phyloP scores from a whole-genome alignment of 2,888 invertebrate species.

The Keiferia lycopersicella region DNA sequence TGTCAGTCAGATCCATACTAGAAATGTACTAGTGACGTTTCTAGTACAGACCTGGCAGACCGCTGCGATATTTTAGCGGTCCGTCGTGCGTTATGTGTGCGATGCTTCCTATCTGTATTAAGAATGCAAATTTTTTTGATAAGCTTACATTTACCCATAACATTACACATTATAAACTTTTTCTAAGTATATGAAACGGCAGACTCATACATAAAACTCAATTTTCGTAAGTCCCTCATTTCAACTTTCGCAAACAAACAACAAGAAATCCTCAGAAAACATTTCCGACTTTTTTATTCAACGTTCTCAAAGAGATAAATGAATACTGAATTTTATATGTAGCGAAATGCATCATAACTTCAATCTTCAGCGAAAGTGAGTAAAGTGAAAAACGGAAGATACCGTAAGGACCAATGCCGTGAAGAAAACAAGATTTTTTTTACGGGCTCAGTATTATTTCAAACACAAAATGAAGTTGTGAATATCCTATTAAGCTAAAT shows the following conservation, averaged over 20 bases:
- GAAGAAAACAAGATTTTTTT: background rate
- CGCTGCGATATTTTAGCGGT: too few species aligned
- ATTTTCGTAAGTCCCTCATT: background rate
- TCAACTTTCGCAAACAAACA: background rate
- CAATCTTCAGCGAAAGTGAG: slow-evolving; percentile 11
- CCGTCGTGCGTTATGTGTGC: too few species aligned
- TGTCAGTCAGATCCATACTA: too few species aligned
- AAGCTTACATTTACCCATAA: too few species aligned
- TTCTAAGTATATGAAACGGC: background rate
- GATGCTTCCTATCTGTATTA: too few species aligned
- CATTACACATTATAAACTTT: too few species aligned
- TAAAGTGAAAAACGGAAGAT: slow-evolving; percentile 20
- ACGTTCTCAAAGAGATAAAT: background rate
- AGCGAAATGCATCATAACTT: slow-evolving; percentile 14
- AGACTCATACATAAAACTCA: background rate
- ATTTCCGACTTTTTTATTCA: background rate
- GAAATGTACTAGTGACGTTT: too few species aligned
- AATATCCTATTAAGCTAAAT: too few species aligned
- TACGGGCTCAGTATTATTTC: background rate
- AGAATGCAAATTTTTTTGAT: too few species aligned
- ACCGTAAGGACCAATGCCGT: slow-evolving; percentile 14
- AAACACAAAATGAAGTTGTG: too few species aligned
- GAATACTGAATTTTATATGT: background rate
- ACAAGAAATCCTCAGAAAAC: background rate
- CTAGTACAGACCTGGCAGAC: too few species aligned